Evolutionary conservation across 1,140 invertebrate species (phyloP), one percentile per base, ranked within the genome.

Genomic region (Bradynema listronoti): DNA sequence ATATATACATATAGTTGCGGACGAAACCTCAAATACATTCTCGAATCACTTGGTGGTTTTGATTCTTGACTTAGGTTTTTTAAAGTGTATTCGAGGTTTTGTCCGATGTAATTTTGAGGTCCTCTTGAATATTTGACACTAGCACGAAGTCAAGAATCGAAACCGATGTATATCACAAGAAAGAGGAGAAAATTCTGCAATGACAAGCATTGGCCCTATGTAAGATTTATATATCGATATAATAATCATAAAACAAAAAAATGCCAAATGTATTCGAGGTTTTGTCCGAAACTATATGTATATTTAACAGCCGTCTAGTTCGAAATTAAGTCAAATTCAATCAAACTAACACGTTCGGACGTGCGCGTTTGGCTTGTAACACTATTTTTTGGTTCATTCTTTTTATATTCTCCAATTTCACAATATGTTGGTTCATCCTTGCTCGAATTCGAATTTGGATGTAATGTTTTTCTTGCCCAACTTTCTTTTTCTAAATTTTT

Each of bases 1-100:
- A 24, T 3, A n/a, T 4, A 55, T 52, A 7, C 7, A 55, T 46
- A 53, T 43, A 53, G n/a, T n/a, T n/a, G n/a, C n/a, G n/a, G n/a
- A n/a, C 16, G 22, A 16, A 22, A 3, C 39, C 22, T 42, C 22
- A 53, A 25, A 49, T n/a, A 16, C 46, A 49, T 49, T 49, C n/a
- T 25, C n/a, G 29, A 49, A 49, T 4, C 46, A 49, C n/a, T n/a
- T 1, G 2, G 25, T n/a, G 1, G n/a, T 1, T 4, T 4, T 49
- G 29, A 1, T n/a, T 14, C 24, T 19, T 14, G n/a, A 49, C 46
- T 4, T n/a, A 14, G 24, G 11, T 9, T 14, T 47, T 9, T 9
- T 9, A 19, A 9, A 47, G 4, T 19, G 11, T 39, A 39, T 19
- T 11, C 11, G 36, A 39, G 11, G 11, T 19, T 19, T 11, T 11